Evolutionary conservation across 1,140 invertebrate genomes (phyloP).

Genomic region (Papilio glaucus): DNA sequence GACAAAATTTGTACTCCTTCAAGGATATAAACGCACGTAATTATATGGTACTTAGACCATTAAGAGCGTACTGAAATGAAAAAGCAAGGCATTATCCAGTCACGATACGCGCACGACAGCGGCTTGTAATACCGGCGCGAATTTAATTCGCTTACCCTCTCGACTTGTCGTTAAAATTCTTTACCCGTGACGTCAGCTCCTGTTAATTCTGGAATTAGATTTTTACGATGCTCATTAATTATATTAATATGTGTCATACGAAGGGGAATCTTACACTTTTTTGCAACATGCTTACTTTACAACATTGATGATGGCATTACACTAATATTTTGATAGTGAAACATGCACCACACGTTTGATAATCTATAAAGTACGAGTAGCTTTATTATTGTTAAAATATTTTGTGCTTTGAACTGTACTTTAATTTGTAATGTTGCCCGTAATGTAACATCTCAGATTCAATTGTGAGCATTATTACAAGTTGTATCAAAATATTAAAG

Average conservation of each 20-base stretch:
- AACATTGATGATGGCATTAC: not conserved
- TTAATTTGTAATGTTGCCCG: too few species aligned
- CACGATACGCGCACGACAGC: not conserved
- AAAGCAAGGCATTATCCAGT: constrained; percentile 21
- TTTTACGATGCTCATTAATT: constrained; percentile 12
- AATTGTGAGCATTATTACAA: too few species aligned
- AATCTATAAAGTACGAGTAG: not conserved
- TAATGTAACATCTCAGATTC: too few species aligned
- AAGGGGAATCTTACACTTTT: not conserved
- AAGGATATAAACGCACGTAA: not conserved
- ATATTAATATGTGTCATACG: constrained; percentile 20
- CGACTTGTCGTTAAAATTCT: constrained; percentile 19
- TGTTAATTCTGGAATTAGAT: constrained; percentile 24
- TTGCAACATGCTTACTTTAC: not conserved
- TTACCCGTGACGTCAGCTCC: constrained; percentile 13
- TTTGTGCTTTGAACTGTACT: not conserved
- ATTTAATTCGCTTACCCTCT: constrained; percentile 30
- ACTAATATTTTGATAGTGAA: not conserved
- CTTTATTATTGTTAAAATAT: not conserved
- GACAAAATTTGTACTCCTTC: not conserved
- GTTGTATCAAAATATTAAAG: too few species aligned
- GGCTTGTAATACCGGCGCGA: constrained; percentile 22
- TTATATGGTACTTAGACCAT: not conserved
- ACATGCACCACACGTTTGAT: not conserved
- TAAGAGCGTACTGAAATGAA: constrained; percentile 9